These are phyloP conservation scores for Carassius auratus DNA, from an alignment of 2,113 vertebrate genomes.

Conservation along the genomic window DNA sequence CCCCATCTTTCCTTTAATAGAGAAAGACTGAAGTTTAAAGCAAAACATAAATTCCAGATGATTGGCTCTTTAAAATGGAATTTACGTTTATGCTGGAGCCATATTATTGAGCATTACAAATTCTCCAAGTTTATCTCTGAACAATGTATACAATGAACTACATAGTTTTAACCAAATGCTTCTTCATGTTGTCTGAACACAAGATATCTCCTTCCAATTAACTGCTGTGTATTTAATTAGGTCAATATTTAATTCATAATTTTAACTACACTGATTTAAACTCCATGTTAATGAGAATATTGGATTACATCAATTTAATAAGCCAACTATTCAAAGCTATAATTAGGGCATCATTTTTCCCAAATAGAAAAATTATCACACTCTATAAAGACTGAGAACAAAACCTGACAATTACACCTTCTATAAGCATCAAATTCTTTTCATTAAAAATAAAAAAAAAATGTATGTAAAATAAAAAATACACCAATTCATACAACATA, in stretches of 20 bases:
- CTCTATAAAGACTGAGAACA: conserved; percentile 55
- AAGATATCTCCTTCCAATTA: conserved; percentile 28
- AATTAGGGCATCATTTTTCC: conserved; percentile 63
- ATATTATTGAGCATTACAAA: neutral
- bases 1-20: no score
- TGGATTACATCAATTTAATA: conserved; percentile 68
- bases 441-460: no score
- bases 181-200: neutral
- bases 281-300: conserved; percentile 56
- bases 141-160: no score
- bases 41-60: no score
- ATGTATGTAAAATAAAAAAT: no score
- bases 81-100: neutral
- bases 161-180: neutral
- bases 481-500: no score
- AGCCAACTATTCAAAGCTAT: conserved; percentile 60
- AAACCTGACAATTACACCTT: conserved; percentile 27
- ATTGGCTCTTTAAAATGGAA: no score
- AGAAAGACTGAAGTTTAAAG: no score
- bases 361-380: conserved; percentile 66
- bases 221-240: conserved; percentile 34
- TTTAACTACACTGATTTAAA: conserved; percentile 42
- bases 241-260: conserved; percentile 24
- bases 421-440: neutral
- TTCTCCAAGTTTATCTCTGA: neutral